These are phyloP conservation scores for Brachypterus glaber DNA, from an alignment of 2,888 invertebrate genomes.

Conservation along the genomic window DNA sequence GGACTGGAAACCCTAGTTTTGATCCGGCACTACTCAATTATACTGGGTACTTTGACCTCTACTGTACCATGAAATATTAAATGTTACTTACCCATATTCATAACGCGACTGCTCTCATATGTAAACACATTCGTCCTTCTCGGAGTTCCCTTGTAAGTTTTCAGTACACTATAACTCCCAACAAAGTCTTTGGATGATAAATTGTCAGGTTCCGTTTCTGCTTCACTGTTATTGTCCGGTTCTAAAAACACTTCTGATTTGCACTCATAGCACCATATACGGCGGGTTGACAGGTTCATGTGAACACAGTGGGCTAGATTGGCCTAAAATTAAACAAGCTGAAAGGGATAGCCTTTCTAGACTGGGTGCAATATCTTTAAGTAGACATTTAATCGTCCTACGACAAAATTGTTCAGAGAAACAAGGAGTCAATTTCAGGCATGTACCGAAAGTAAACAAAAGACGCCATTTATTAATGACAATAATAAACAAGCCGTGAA, in stretches of 20 bases:
- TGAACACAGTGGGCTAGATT: slow-evolving; percentile 65
- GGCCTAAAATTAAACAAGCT: slow-evolving; percentile 39
- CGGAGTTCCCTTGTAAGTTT: slow-evolving; percentile 26
- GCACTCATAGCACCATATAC: slow-evolving; percentile 86
- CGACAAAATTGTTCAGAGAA: slow-evolving; percentile 2
- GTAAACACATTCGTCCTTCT: slow-evolving; percentile 18
- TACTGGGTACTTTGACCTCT: no score
- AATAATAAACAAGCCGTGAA: slow-evolving; percentile 5
- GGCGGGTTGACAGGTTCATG: slow-evolving; percentile 73
- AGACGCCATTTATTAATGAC: not conserved
- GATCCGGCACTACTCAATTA: no score
- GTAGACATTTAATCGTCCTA: not conserved
- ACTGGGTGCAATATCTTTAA: not conserved
- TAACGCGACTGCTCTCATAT: slow-evolving; percentile 27
- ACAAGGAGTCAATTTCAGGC: no score
- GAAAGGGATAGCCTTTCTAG: not conserved
- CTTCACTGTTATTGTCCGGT: slow-evolving; percentile 26
- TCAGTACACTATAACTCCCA: slow-evolving; percentile 34
- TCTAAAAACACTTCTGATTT: slow-evolving; percentile 66
- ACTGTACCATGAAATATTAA: not conserved
- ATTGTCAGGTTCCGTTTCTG: slow-evolving; percentile 23
- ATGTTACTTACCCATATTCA: slow-evolving; percentile 25
- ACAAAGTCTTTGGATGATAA: slow-evolving; percentile 21
- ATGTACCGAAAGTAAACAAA: no score
- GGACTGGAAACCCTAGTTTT: no score